phyloP scores from a whole-genome alignment of 1,140 invertebrate genomes.

The Adelges cooleyi region DNA sequence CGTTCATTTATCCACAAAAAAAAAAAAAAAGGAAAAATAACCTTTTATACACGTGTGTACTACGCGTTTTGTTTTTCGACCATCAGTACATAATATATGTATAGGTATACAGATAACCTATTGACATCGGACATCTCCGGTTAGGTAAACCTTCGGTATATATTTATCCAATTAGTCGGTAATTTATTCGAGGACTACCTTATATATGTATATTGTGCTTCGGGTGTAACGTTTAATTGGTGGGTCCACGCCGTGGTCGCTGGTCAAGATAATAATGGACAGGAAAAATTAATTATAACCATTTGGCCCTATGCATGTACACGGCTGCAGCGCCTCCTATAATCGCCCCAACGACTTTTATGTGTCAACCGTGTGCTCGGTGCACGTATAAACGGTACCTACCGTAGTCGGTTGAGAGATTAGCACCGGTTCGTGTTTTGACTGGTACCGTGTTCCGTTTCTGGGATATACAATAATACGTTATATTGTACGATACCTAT shows the following conservation, averaged over 20 bases:
- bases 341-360: background rate
- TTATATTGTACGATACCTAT: too few relatives aligned
- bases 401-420: conserved; percentile 7
- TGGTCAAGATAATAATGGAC: background rate
- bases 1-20: background rate
- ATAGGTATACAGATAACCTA: conserved; percentile 21
- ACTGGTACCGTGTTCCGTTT: too few relatives aligned
- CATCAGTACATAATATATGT: background rate
- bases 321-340: too few relatives aligned
- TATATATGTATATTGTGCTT: background rate
- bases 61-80: background rate
- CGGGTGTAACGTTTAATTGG: conserved; percentile 12
- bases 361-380: conserved; percentile 2
- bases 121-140: conserved; percentile 19
- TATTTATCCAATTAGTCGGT: conserved; percentile 13
- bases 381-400: too few relatives aligned
- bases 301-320: background rate
- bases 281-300: conserved; percentile 20
- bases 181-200: conserved; percentile 15
- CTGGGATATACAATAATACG: too few relatives aligned
- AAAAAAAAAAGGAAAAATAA: background rate
- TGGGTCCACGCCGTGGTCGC: background rate
- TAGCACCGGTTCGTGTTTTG: conserved; percentile 28
- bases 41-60: background rate
- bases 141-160: too few relatives aligned